phyloP scores from a whole-genome alignment of 2,113 vertebrate species.

The Mus musculus region GRCm39 chr5:27652501-27653000 shows the following conservation, averaged over 20 bases:
- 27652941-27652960: background rate
- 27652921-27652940: background rate
- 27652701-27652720: background rate
- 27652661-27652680: background rate
- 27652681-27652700: background rate
- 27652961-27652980: background rate
- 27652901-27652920: too few relatives aligned
- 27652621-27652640: background rate
- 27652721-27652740: background rate
- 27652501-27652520: background rate
- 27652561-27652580: background rate
- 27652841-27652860: background rate
- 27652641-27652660: background rate
- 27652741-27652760: background rate
- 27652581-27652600: background rate
- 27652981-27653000: background rate
- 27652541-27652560: background rate
- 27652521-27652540: background rate
- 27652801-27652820: background rate
- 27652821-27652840: background rate
- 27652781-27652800: background rate
- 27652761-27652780: background rate
- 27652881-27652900: background rate
- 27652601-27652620: background rate
- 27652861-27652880: background rate